Evolutionary conservation across 1,140 invertebrate species (phyloP).

Genomic region (Drosophila kepulauana): DNA sequence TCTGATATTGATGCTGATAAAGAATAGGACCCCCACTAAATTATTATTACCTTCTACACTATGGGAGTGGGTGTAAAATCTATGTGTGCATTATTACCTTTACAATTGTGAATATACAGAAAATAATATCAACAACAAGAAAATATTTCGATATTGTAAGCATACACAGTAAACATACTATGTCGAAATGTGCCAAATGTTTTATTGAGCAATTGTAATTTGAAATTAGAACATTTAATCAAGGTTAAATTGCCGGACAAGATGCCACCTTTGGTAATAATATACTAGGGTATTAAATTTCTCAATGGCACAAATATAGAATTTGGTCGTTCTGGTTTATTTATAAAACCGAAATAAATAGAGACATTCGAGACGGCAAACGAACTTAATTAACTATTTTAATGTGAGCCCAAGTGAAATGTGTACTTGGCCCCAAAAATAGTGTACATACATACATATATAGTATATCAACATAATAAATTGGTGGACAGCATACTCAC

Average conservation of each 20-base stretch:
- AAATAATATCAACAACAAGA: no score
- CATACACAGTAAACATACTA: no score
- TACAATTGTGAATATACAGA: no score
- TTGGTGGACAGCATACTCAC: constrained; percentile 85
- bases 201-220: no score
- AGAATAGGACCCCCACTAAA: no score
- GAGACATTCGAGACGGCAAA: constrained; percentile 3
- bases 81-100: no score
- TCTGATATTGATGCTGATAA: no score
- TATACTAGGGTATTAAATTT: neutral
- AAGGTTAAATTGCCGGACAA: neutral
- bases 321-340: neutral
- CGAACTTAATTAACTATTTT: constrained; percentile 21
- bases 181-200: no score
- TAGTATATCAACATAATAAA: constrained; percentile 8
- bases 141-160: no score
- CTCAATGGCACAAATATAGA: neutral
- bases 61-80: no score
- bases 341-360: constrained; percentile 13
- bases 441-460: neutral
- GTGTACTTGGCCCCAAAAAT: constrained; percentile 7
- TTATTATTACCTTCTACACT: no score
- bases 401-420: constrained; percentile 4
- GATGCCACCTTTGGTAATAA: neutral
- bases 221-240: no score